phyloP scores from a whole-genome alignment of 2,888 invertebrate species.

The Dendrolimus pini region DNA sequence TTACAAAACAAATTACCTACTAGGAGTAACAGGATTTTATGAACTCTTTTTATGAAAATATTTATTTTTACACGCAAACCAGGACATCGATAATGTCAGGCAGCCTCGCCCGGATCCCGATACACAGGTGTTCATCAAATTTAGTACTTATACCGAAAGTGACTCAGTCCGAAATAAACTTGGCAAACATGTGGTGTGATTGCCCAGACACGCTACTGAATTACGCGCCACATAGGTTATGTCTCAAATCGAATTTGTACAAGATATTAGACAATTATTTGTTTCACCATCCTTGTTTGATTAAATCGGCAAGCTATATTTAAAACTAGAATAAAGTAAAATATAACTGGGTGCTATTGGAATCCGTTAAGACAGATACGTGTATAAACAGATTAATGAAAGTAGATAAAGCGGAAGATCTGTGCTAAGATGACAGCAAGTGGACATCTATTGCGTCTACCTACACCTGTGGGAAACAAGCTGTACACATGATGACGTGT shows the following conservation, averaged over 20 bases:
- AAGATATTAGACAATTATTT: constrained; percentile 43
- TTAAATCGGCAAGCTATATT: constrained; percentile 59
- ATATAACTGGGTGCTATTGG: constrained; percentile 6
- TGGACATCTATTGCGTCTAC: too few relatives aligned
- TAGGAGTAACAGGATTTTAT: too few relatives aligned
- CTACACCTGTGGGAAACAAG: too few relatives aligned
- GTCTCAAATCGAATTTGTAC: constrained; percentile 50
- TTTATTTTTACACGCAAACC: constrained; percentile 45
- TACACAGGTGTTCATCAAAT: constrained; percentile 64
- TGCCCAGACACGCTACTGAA: constrained; percentile 52
- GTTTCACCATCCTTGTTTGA: constrained; percentile 53
- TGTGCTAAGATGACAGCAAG: too few relatives aligned
- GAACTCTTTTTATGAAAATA: too few relatives aligned
- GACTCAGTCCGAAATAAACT: constrained; percentile 29
- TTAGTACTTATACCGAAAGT: constrained; percentile 16
- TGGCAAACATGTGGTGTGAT: constrained; percentile 45
- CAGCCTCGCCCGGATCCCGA: constrained; percentile 68
- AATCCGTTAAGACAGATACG: too few relatives aligned
- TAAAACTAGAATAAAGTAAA: constrained; percentile 15
- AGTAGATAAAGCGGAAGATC: too few relatives aligned
- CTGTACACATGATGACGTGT: too few relatives aligned
- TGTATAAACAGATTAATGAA: too few relatives aligned
- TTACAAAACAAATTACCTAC: too few relatives aligned
- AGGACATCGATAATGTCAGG: constrained; percentile 70
- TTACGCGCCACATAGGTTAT: constrained; percentile 52